Evolutionary conservation across 2,888 invertebrate species (phyloP).

Genomic region (Caenorhabditis parvicauda): DNA sequence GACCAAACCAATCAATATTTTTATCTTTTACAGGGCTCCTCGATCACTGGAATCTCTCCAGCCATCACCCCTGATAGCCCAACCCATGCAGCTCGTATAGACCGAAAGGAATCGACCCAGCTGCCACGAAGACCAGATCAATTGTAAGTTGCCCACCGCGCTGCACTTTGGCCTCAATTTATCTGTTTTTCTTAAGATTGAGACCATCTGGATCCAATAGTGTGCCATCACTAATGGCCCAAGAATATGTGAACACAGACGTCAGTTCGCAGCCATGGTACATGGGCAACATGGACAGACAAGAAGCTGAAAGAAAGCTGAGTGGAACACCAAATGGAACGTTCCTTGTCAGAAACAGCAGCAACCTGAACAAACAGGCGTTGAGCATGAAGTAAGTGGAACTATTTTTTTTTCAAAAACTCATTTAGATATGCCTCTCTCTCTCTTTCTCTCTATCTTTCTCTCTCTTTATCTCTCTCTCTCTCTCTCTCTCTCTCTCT

Average conservation of each 20-base stretch:
- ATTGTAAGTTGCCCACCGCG: not conserved
- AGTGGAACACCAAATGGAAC: slow-evolving; percentile 64
- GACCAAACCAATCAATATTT: too few species aligned
- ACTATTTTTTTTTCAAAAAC: not conserved
- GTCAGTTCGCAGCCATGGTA: slow-evolving; percentile 51
- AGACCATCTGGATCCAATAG: slow-evolving; percentile 10
- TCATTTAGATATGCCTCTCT: not conserved
- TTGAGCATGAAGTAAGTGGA: slow-evolving; percentile 65
- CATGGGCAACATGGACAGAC: slow-evolving; percentile 49
- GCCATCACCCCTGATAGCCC: slow-evolving; percentile 18
- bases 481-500: too few species aligned
- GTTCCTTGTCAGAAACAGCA: slow-evolving; percentile 65
- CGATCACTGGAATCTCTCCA: slow-evolving; percentile 22
- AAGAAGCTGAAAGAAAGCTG: slow-evolving; percentile 53
- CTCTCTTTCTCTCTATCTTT: not conserved
- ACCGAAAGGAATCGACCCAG: slow-evolving; percentile 37
- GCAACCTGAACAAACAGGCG: slow-evolving; percentile 61
- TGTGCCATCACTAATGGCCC: slow-evolving; percentile 6
- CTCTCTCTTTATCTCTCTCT: not conserved
- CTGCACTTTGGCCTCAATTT: not conserved
- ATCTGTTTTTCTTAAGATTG: not conserved
- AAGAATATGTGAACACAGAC: slow-evolving; percentile 47
- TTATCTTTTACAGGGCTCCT: slow-evolving; percentile 13
- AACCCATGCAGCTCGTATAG: slow-evolving; percentile 13
- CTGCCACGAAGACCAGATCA: slow-evolving; percentile 21